These are phyloP conservation scores for Phocides pigmalion DNA, from an alignment of 1,140 invertebrate genomes.

Conservation along the genomic window DNA sequence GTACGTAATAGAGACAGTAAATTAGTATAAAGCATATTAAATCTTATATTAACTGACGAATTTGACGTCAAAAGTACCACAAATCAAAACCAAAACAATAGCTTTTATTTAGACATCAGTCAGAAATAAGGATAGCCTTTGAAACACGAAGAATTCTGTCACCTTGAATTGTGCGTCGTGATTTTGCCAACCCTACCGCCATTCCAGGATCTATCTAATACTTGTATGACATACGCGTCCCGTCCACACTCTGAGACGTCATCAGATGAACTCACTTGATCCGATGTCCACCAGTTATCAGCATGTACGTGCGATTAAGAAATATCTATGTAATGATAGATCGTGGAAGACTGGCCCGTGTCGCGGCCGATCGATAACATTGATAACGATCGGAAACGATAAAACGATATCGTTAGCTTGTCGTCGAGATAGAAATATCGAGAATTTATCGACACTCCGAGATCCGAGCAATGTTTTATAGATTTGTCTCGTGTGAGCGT, in stretches of 20 bases:
- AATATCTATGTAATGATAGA: constrained; percentile 48
- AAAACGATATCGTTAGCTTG: constrained; percentile 30
- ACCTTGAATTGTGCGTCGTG: too few species aligned
- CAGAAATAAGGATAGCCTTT: too few species aligned
- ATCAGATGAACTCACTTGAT: constrained; percentile 7
- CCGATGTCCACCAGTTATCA: constrained; percentile 18
- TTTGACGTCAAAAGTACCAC: too few species aligned
- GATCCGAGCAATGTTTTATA: constrained; percentile 22
- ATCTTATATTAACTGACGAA: too few species aligned
- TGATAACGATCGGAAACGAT: constrained; percentile 39
- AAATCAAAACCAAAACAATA: too few species aligned
- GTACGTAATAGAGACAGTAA: too few species aligned
- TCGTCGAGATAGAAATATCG: constrained; percentile 33
- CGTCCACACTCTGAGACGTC: background rate
- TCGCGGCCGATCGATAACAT: constrained; percentile 45
- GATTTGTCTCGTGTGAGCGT: constrained; percentile 21
- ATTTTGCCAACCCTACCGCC: constrained; percentile 10
- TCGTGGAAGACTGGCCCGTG: constrained; percentile 39
- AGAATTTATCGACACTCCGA: constrained; percentile 23
- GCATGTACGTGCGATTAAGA: constrained; percentile 25
- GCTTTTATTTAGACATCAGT: too few species aligned
- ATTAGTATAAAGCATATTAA: too few species aligned
- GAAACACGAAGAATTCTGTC: too few species aligned
- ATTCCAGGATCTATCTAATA: constrained; percentile 10
- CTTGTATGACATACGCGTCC: constrained; percentile 17